A percentile compares a stretch with the other conserved stretches of the same genome.
Conservation (phyloP, 2,113 vertebrate genomes). For the Riparia riparia region DNA sequence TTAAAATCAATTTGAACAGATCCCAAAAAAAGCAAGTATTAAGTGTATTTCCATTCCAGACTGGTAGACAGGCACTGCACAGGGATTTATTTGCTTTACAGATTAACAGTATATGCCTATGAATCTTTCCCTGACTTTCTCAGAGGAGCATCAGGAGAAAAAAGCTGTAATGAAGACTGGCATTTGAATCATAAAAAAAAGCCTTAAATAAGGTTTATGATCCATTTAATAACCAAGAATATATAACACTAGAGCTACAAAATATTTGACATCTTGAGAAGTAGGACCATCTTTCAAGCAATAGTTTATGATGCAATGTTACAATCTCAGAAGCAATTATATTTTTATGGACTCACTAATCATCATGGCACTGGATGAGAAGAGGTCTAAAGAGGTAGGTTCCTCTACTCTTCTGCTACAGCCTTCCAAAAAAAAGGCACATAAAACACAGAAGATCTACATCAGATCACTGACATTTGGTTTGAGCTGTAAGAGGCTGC, state of each 20-base stretch:
- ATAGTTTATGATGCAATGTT: neutral
- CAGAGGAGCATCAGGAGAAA: neutral
- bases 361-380: neutral
- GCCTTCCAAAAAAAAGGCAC: neutral
- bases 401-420: neutral
- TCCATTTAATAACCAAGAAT: neutral
- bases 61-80: neutral
- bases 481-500: neutral
- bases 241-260: neutral
- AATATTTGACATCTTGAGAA: neutral
- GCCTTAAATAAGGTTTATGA: neutral
- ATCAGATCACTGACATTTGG: neutral
- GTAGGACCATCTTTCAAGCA: neutral
- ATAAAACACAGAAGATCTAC: neutral
- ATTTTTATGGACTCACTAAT: neutral
- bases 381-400: neutral
- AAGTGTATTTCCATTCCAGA: neutral
- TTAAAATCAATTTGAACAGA: neutral
- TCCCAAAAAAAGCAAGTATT: neutral
- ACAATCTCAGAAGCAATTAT: neutral
- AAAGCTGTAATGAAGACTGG: neutral
- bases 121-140: neutral
- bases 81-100: neutral
- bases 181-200: neutral
- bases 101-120: neutral